Percentiles rank a stretch among this genome's conserved stretches.
Conservation (phyloP, 1,140 invertebrate species). For the Cecropterus lyciades region DNA sequence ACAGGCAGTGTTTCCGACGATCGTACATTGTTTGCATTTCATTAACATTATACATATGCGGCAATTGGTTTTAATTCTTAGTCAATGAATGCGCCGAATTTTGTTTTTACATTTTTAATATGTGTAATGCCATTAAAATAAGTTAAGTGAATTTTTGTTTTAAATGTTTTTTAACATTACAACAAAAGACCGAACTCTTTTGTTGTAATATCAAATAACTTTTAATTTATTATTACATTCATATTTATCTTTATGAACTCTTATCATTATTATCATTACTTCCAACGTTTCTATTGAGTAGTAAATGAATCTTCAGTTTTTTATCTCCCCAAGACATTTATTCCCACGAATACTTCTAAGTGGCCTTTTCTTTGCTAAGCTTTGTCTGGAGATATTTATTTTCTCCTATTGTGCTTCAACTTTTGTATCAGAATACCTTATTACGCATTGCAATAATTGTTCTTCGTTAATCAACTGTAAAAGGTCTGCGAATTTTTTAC, state of each 20-base stretch:
- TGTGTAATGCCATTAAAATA: no score
- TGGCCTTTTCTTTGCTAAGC: background rate
- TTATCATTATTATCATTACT: background rate
- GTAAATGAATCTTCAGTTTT: slow-evolving; percentile 8
- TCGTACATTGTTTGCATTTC: slow-evolving; percentile 8
- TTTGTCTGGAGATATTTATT: background rate
- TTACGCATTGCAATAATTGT: background rate
- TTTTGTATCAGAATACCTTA: slow-evolving; percentile 3
- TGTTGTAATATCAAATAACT: no score
- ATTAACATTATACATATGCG: background rate
- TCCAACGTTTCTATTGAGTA: slow-evolving; percentile 5
- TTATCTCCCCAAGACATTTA: background rate
- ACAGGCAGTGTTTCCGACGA: slow-evolving; percentile 8
- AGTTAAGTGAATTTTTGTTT: no score
- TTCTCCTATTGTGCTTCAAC: slow-evolving; percentile 5
- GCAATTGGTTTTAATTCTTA: no score
- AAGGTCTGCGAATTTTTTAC: background rate
- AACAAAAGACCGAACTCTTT: no score
- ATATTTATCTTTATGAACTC: background rate
- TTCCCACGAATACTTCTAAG: slow-evolving; percentile 8
- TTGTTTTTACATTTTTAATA: no score
- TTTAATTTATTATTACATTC: background rate
- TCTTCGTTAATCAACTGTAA: background rate
- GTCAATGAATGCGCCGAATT: no score
- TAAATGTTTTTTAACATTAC: no score